Percentiles rank a stretch among this genome's conserved stretches.
Conservation (phyloP, 2,888 invertebrate genomes). For the Pachymerium ferrugineum region DNA sequence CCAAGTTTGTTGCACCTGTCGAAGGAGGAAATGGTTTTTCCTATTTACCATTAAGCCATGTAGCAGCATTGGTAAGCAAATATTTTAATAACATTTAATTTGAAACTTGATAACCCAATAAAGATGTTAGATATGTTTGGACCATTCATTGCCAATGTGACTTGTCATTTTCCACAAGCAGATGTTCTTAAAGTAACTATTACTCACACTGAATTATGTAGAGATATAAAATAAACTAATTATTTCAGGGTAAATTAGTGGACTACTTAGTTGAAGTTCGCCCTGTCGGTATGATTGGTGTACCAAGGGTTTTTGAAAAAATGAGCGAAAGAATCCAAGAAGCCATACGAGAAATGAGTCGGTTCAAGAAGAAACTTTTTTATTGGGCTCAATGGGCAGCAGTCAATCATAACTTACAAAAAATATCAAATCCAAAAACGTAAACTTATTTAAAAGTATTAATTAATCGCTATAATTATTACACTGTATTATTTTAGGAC, state of each 20-base stretch:
- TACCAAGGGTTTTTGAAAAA: not conserved
- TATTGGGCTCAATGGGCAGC: not conserved
- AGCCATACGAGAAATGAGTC: not conserved
- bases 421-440: no score
- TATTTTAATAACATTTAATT: not conserved
- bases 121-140: not conserved
- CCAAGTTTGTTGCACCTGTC: no score
- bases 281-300: not conserved
- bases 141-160: not conserved
- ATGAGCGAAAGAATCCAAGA: not conserved
- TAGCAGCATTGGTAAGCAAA: not conserved
- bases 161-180: not conserved
- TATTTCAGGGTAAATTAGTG: not conserved
- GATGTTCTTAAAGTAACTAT: conserved; percentile 1
- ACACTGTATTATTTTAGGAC: no score
- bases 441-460: no score
- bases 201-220: not conserved
- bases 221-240: not conserved
- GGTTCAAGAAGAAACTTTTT: not conserved
- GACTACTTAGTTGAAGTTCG: not conserved
- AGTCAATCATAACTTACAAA: not conserved
- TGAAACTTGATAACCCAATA: not conserved
- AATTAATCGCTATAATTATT: no score
- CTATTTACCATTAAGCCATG: not conserved
- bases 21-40: not conserved